These are phyloP conservation scores for Microcebus lehilahytsara DNA, from an alignment of 2,113 vertebrate genomes.

Conservation along the genomic window DNA sequence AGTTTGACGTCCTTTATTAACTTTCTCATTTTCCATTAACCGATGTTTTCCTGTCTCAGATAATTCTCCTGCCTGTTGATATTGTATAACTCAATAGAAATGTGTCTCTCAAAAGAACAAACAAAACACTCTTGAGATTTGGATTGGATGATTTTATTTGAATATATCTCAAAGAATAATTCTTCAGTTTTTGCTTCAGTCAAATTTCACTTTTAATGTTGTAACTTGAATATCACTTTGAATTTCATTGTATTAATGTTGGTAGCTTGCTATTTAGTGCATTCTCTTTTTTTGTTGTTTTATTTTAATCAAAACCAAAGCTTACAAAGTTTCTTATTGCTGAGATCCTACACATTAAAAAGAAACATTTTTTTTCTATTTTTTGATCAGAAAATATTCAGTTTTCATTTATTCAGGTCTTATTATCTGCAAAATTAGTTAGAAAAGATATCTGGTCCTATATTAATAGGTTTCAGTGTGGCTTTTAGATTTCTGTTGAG, in stretches of 20 bases:
- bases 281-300: too few relatives aligned
- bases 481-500: neutral
- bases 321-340: neutral
- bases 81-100: slow-evolving; percentile 40
- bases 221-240: neutral
- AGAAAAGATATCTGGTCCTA: neutral
- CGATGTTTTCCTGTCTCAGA: slow-evolving; percentile 68
- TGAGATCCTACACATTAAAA: neutral
- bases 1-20: slow-evolving; percentile 81
- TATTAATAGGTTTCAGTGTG: neutral
- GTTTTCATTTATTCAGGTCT: neutral
- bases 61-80: slow-evolving; percentile 67
- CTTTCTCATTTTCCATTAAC: slow-evolving; percentile 73
- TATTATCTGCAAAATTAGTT: neutral
- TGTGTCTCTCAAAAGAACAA: slow-evolving; percentile 63
- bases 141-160: slow-evolving; percentile 41
- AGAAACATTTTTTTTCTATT: neutral
- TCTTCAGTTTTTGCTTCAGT: slow-evolving; percentile 1
- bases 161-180: neutral
- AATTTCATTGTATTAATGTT: slow-evolving; percentile 19
- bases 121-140: slow-evolving; percentile 12
- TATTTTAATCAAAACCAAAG: too few relatives aligned
- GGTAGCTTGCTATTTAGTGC: neutral
- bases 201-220: neutral
- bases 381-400: neutral